A percentile compares a stretch with the other conserved stretches of the same genome.
These are phyloP conservation scores for Nephrotoma flavescens DNA, from an alignment of 2,888 invertebrate species.

Conservation along the genomic window DNA sequence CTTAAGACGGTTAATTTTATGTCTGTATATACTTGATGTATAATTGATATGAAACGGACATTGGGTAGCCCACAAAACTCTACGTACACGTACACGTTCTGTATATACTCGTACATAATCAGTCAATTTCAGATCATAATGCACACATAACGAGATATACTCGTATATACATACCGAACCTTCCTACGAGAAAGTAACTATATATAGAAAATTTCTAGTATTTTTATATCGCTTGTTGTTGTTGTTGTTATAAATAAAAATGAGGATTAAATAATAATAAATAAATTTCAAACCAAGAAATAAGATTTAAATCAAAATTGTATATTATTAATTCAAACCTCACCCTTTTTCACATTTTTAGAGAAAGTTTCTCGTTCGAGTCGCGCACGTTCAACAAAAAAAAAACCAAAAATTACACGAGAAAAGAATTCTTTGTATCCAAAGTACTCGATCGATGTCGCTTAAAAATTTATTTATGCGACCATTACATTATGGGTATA, in stretches of 20 bases:
- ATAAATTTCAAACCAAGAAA: not conserved
- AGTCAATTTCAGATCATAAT: not conserved
- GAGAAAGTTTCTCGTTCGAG: not conserved
- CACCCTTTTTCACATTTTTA: not conserved
- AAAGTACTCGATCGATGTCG: not conserved
- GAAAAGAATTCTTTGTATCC: not conserved
- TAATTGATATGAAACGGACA: not conserved
- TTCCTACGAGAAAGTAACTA: not conserved
- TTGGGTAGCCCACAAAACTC: not conserved
- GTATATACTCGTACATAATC: not conserved
- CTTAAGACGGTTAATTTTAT: not conserved
- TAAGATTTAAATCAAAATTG: not conserved
- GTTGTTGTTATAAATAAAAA: not conserved
- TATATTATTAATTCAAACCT: not conserved
- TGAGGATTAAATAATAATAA: not conserved
- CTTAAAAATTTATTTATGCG: not conserved
- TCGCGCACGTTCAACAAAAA: not conserved
- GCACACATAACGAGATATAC: not conserved
- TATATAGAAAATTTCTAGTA: not conserved
- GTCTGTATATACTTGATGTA: not conserved
- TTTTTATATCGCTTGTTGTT: not conserved
- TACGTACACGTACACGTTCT: not conserved
- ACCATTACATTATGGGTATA: not conserved
- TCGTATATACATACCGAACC: not conserved
- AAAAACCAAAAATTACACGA: too few species aligned